Conservation (phyloP, 2,888 invertebrate genomes). For the Pyrrhia umbra region DNA sequence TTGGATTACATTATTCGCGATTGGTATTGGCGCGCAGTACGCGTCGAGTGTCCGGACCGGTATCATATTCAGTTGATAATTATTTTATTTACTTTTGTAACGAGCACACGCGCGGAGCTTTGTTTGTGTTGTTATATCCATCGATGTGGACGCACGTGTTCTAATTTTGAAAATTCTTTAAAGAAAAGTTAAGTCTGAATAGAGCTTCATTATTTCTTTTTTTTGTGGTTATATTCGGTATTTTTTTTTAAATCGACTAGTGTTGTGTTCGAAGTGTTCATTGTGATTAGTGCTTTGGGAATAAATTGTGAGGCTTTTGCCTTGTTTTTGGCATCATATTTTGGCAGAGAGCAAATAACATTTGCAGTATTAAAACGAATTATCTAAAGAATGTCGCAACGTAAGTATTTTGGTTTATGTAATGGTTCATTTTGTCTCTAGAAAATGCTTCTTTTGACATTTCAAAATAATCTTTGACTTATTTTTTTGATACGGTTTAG, state of each 20-base stretch:
- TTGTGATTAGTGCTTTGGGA: slow-evolving; percentile 26
- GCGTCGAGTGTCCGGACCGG: slow-evolving; percentile 56
- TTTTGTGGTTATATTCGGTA: slow-evolving; percentile 14
- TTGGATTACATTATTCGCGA: slow-evolving; percentile 71
- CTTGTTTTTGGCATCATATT: slow-evolving; percentile 43
- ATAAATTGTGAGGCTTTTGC: slow-evolving; percentile 15
- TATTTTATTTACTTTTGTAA: slow-evolving; percentile 62
- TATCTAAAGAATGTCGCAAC: slow-evolving; percentile 45
- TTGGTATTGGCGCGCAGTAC: slow-evolving; percentile 67
- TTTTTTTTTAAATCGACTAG: slow-evolving; percentile 21
- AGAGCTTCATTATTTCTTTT: slow-evolving; percentile 6
- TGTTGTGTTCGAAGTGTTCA: slow-evolving; percentile 24
- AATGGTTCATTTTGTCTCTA: neutral
- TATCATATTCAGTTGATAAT: slow-evolving; percentile 60
- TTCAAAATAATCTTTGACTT: neutral
- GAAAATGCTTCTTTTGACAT: neutral
- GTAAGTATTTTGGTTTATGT: slow-evolving; percentile 47
- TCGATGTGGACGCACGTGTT: slow-evolving; percentile 44
- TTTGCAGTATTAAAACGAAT: slow-evolving; percentile 34
- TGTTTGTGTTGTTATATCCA: slow-evolving; percentile 45
- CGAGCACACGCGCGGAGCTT: slow-evolving; percentile 52
- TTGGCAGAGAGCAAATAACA: slow-evolving; percentile 41
- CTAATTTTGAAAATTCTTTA: slow-evolving; percentile 32
- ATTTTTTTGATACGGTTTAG: neutral
- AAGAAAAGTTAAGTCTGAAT: slow-evolving; percentile 3